Conservation (phyloP, 1,140 invertebrate genomes). For the Drosophila mauritiana region DNA sequence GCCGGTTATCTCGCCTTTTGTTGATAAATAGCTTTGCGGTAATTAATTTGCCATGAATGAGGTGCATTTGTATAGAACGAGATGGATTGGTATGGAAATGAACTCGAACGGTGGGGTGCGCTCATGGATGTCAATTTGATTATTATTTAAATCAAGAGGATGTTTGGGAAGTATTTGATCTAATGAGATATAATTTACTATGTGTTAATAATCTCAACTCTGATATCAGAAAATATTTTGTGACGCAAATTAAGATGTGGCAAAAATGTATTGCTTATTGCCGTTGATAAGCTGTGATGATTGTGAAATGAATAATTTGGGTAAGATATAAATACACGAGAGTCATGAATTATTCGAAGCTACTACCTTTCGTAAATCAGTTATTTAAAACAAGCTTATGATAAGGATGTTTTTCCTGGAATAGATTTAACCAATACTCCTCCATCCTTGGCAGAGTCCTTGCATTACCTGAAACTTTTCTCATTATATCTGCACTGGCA, state of each 20-base stretch:
- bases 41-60: constrained; percentile 76
- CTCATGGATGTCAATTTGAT: neutral
- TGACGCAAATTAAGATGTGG: no score
- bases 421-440: neutral
- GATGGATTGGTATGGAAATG: constrained; percentile 12
- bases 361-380: no score
- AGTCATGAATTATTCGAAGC: no score
- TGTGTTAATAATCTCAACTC: constrained; percentile 22
- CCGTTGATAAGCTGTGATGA: no score
- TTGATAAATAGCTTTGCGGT: constrained; percentile 76
- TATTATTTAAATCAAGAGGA: no score
- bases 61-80: constrained; percentile 38
- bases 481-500: constrained; percentile 58
- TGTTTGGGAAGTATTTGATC: neutral
- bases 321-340: no score
- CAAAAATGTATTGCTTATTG: no score
- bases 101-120: neutral
- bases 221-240: neutral
- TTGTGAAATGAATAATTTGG: no score
- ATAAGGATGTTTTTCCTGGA: neutral
- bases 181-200: neutral
- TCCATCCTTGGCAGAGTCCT: neutral
- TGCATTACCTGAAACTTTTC: constrained; percentile 65
- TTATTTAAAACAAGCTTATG: no score
- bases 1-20: constrained; percentile 65